A percentile compares a stretch with the other conserved stretches of the same genome.
phyloP scores from a whole-genome alignment of 2,797 vertebrate species.

The Labroides dimidiatus region DNA sequence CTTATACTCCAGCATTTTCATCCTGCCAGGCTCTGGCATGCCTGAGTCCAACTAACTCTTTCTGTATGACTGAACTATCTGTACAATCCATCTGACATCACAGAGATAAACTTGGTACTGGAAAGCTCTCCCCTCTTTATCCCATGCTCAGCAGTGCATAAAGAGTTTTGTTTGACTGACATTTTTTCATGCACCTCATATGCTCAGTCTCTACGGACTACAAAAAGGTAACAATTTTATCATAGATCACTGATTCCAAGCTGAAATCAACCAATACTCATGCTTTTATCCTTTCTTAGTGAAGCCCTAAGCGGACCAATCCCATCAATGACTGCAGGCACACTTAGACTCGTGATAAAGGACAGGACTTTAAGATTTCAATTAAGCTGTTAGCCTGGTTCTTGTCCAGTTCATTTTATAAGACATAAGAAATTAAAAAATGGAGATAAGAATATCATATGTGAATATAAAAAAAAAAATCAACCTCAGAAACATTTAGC shows the following conservation, averaged over 20 bases:
- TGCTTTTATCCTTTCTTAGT: constrained; percentile 37
- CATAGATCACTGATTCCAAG: constrained; percentile 44
- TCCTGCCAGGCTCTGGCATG: too few relatives aligned
- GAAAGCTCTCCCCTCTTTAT: constrained; percentile 14
- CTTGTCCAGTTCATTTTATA: too few relatives aligned
- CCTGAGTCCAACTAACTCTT: not conserved
- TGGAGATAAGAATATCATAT: too few relatives aligned
- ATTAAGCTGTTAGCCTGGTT: not conserved
- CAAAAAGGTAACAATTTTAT: constrained; percentile 53
- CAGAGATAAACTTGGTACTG: constrained; percentile 26
- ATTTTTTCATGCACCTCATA: constrained; percentile 30
- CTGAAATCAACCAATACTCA: constrained; percentile 16
- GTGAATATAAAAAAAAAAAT: too few relatives aligned
- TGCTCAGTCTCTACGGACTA: constrained; percentile 30
- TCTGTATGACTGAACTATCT: constrained; percentile 11
- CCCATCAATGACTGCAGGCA: constrained; percentile 27
- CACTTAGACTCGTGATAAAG: not conserved
- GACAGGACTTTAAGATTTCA: too few relatives aligned
- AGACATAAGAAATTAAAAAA: too few relatives aligned
- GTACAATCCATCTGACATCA: constrained; percentile 24
- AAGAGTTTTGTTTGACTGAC: constrained; percentile 57
- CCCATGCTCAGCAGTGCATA: constrained; percentile 24
- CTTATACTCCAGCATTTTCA: not conserved
- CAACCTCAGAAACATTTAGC: too few relatives aligned
- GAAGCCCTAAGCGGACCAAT: constrained; percentile 35